Percentiles rank a stretch among this genome's conserved stretches.
Evolutionary conservation across 1,140 invertebrate genomes (phyloP).

Genomic region (Formica selysi): DNA sequence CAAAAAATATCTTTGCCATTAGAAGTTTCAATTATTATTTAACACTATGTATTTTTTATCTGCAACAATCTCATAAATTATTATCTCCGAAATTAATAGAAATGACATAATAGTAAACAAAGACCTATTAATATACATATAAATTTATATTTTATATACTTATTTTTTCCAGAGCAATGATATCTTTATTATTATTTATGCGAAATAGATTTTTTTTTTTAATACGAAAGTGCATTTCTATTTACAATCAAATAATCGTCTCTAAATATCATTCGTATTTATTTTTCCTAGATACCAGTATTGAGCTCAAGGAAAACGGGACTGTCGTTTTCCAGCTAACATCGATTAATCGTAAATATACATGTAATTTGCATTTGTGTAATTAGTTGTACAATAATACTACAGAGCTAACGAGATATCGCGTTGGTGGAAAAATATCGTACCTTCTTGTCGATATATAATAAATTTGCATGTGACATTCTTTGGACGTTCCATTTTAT

Average conservation of each 20-base stretch:
- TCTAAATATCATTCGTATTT: slow-evolving; percentile 36
- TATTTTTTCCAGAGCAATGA: neutral
- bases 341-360: slow-evolving; percentile 42
- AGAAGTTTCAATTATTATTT: slow-evolving; percentile 7
- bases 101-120: neutral
- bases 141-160: neutral
- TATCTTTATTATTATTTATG: neutral
- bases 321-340: slow-evolving; percentile 50
- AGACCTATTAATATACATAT: neutral
- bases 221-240: neutral
- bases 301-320: slow-evolving; percentile 34
- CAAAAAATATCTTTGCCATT: neutral
- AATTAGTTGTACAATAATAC: slow-evolving; percentile 65
- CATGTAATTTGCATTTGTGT: slow-evolving; percentile 16
- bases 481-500: slow-evolving; percentile 75
- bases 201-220: neutral
- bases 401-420: slow-evolving; percentile 69
- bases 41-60: neutral
- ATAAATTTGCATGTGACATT: slow-evolving; percentile 73
- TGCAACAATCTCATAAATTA: neutral
- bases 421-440: slow-evolving; percentile 80
- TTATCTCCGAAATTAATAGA: slow-evolving; percentile 11
- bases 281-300: slow-evolving; percentile 32
- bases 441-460: slow-evolving; percentile 78
- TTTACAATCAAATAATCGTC: neutral